These are phyloP conservation scores for Paramuricea clavata DNA, from an alignment of 92 coral and sea anemone genomes.

Conservation along the genomic window DNA sequence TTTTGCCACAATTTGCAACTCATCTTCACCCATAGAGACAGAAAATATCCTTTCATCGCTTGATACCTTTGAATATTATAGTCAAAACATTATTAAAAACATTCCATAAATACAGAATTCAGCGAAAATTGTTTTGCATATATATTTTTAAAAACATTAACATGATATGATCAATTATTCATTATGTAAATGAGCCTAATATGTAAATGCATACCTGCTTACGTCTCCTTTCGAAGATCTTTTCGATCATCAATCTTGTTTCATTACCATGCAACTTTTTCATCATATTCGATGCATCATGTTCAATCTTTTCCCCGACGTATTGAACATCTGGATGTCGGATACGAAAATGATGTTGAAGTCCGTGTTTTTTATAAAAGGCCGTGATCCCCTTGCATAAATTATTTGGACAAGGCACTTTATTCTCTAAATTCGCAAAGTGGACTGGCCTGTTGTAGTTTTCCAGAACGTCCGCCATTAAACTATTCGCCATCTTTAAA, in stretches of 20 bases:
- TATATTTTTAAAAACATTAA: not conserved
- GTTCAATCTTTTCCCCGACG: not conserved
- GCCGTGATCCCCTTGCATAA: not conserved
- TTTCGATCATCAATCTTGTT: not conserved
- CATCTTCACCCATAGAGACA: constrained; percentile 18
- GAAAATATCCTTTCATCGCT: constrained; percentile 44
- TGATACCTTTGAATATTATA: constrained; percentile 32
- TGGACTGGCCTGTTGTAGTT: constrained; percentile 1
- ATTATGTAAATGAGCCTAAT: not conserved
- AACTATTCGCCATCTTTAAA: constrained; percentile 17
- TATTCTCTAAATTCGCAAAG: not conserved
- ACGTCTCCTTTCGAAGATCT: not conserved
- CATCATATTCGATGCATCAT: not conserved
- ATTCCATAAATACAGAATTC: too few species aligned
- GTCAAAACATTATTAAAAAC: not conserved
- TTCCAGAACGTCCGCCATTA: not conserved
- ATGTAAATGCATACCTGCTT: not conserved
- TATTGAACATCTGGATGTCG: constrained; percentile 4
- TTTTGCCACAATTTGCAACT: constrained; percentile 39
- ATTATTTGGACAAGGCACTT: constrained; percentile 19
- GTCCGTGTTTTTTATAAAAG: constrained; percentile 21
- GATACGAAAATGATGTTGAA: constrained; percentile 10
- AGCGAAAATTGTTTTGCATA: not conserved
- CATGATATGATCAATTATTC: not conserved
- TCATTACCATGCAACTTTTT: constrained; percentile 17